These are phyloP conservation scores for Coryphaenoides rupestris DNA, from an alignment of 2,113 vertebrate genomes.

Conservation along the genomic window DNA sequence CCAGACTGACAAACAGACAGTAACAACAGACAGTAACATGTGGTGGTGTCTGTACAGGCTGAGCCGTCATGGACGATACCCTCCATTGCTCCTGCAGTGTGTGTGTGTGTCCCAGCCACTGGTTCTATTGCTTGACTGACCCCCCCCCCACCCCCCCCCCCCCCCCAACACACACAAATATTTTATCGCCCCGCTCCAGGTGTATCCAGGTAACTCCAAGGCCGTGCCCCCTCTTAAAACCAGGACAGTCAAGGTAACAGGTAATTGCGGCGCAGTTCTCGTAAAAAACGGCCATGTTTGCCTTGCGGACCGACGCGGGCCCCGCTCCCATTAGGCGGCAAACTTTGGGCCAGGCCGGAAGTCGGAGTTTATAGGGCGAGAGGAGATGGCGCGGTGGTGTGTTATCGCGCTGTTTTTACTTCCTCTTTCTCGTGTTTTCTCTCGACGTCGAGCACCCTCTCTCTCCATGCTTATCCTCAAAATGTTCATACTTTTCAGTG, in stretches of 20 bases:
- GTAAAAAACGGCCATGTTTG: slow-evolving; percentile 74
- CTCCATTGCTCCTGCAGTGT: too few relatives aligned
- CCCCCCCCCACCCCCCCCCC: neutral
- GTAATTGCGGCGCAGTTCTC: slow-evolving; percentile 71
- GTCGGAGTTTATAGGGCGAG: neutral
- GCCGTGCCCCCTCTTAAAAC: slow-evolving; percentile 76
- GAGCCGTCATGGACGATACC: too few relatives aligned
- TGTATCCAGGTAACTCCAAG: slow-evolving; percentile 85
- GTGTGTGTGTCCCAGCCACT: neutral
- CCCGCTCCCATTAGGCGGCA: slow-evolving; percentile 23
- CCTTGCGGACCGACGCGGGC: slow-evolving; percentile 49
- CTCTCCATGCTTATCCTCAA: too few relatives aligned
- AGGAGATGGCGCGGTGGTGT: slow-evolving; percentile 9
- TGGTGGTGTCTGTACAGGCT: too few relatives aligned
- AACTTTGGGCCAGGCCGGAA: slow-evolving; percentile 18
- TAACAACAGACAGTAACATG: slow-evolving; percentile 34
- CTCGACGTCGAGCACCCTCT: too few relatives aligned
- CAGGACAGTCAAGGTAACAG: slow-evolving; percentile 78
- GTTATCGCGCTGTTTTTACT: neutral
- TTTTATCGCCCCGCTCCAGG: slow-evolving; percentile 73
- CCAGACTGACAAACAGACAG: slow-evolving; percentile 14
- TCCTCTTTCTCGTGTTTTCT: neutral
- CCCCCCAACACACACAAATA: slow-evolving; percentile 25
- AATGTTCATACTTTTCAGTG: too few relatives aligned
- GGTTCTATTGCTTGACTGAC: too few relatives aligned